These are phyloP conservation scores for Hydractinia symbiolongicarpus DNA, from an alignment of 30 jellyfish, hydroid and myxozoan genomes.

Conservation along the genomic window DNA sequence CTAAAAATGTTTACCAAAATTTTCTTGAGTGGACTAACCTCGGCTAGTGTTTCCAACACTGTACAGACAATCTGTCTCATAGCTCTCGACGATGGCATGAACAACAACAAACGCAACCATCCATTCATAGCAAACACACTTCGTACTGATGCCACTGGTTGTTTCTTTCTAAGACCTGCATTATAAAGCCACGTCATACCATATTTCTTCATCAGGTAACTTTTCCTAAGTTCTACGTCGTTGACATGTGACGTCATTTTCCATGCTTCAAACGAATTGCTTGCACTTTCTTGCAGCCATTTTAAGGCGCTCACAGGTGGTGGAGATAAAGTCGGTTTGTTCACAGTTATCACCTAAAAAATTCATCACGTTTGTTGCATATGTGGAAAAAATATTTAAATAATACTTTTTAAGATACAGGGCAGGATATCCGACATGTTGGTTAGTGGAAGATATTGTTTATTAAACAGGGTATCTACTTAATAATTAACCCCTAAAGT, in stretches of 20 bases:
- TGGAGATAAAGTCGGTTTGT: slow-evolving; percentile 2
- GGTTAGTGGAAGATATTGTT: too few relatives aligned
- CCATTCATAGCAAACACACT: slow-evolving; percentile 23
- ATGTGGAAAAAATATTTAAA: too few relatives aligned
- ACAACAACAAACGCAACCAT: slow-evolving; percentile 74
- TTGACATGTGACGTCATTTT: slow-evolving; percentile 44
- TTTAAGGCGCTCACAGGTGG: slow-evolving; percentile 1
- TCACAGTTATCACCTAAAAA: slow-evolving; percentile 9
- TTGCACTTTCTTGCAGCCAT: slow-evolving; percentile 3
- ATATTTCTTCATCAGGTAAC: slow-evolving; percentile 45
- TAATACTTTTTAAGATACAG: too few relatives aligned
- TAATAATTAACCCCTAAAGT: too few relatives aligned
- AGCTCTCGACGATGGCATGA: slow-evolving; percentile 77
- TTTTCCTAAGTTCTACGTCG: slow-evolving; percentile 26
- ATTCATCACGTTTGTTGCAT: not conserved
- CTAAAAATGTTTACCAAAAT: too few relatives aligned
- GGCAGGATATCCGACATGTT: too few relatives aligned
- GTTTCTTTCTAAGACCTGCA: slow-evolving; percentile 21
- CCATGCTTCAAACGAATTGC: slow-evolving; percentile 38
- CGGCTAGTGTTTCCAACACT: slow-evolving; percentile 52
- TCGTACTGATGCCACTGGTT: not conserved
- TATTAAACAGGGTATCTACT: too few relatives aligned
- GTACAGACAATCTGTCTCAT: slow-evolving; percentile 77
- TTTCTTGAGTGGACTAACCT: slow-evolving; percentile 25
- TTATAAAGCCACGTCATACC: slow-evolving; percentile 56